phyloP scores from a whole-genome alignment of 2,113 vertebrate genomes.

The Phalacrocorax brasilianus region DNA sequence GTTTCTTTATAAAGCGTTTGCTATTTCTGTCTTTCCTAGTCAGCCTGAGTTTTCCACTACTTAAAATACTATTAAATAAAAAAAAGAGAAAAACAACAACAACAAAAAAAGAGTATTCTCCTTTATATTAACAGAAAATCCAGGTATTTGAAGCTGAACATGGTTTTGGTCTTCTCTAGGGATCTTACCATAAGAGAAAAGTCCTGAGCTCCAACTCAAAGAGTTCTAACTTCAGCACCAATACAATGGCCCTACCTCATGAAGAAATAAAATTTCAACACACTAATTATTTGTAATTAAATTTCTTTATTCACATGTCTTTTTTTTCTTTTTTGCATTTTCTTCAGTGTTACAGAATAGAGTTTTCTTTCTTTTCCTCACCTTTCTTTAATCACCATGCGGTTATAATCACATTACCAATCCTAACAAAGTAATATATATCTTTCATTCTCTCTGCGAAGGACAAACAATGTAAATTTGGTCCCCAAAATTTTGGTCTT shows the following conservation, averaged over 20 bases:
- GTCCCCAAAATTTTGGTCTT: neutral
- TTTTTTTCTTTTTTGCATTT: neutral
- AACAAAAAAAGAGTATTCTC: rapidly evolving
- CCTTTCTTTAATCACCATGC: neutral
- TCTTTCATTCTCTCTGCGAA: neutral
- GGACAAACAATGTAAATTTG: neutral
- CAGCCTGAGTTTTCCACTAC: neutral
- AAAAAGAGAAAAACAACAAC: rapidly evolving
- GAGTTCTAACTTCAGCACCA: neutral
- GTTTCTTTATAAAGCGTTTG: neutral
- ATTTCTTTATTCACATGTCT: rapidly evolving
- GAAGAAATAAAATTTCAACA: neutral
- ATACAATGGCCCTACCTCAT: rapidly evolving
- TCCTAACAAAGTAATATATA: neutral
- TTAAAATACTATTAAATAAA: neutral
- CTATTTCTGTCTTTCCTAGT: neutral
- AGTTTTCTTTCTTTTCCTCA: neutral
- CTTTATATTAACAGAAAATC: neutral
- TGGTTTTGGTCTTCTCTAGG: neutral
- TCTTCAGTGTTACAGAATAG: neutral
- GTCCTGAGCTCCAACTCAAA: neutral
- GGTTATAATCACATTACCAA: neutral
- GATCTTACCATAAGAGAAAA: neutral
- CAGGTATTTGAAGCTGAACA: neutral
- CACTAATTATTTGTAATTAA: neutral